Evolutionary conservation across 2,797 vertebrate genomes (phyloP), one percentile per base, ranked within the genome.

Genomic region (Pipistrellus nathusii): DNA sequence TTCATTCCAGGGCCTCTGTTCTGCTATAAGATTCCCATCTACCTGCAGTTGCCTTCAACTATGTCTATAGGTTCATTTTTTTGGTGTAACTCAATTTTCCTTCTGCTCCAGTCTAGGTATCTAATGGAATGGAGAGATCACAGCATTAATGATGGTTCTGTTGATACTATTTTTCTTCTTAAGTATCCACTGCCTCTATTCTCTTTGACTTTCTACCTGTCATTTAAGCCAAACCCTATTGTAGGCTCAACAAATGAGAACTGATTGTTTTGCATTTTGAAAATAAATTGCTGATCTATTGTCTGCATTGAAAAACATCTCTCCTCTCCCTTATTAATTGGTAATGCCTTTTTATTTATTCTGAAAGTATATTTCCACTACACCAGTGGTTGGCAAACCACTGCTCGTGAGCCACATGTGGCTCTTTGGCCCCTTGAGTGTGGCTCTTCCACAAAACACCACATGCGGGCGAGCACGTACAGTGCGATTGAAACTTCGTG

Each of bases 261-360:
- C 32, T 27, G 83, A 12, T 73, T 90, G 46, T 53, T 69, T 84
- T 87, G n/a, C 62, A 85, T 84, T 76, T 94, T 91, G 38, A 71
- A 64, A 73, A 77, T 73, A 78, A 90, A 82, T 88, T 76, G 57
- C 14, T 27, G 8, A 25, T 66, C 3, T 86, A 71, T 44, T 93
- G 38, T 84, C 57, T 71, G 41, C 15, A 44, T 83, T n/a, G 48
- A 75, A 88, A 85, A 78, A 38, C 14, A 55, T 81, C 23, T n/a
- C 41, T 27, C 41, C 6, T 92, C 23, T 5, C 55, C 9, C 41
- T 88, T 59, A 25, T 86, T 96, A 72, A 59, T 53, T 46, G 41
- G 41, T 73, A 71, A 57, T 69, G 18, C 68, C 51, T 53, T 88
- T 73, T 89, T 89, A 15, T 57, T 90, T 48, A 23, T 75, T 94